These are phyloP conservation scores for Agrilus biguttatus DNA, from an alignment of 2,888 invertebrate species.

Conservation along the genomic window DNA sequence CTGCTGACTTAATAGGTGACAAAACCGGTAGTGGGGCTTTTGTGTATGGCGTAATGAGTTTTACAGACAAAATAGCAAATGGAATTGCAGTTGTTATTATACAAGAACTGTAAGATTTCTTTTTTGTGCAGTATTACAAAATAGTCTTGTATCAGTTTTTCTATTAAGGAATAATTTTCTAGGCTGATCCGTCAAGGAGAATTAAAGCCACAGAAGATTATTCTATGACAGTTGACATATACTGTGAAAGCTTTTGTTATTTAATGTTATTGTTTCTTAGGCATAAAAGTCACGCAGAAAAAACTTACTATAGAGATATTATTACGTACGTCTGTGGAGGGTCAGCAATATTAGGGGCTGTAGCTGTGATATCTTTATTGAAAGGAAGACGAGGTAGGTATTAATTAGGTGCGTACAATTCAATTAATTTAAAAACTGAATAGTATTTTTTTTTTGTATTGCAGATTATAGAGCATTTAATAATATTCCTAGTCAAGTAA, in stretches of 20 bases:
- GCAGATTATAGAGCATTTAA: too few relatives aligned
- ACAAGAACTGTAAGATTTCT: slow-evolving; percentile 51
- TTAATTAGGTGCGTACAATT: slow-evolving; percentile 10
- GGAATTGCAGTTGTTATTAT: slow-evolving; percentile 72
- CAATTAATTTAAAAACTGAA: neutral
- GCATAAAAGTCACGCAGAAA: slow-evolving; percentile 27
- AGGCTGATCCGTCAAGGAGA: too few relatives aligned
- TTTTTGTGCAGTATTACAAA: neutral
- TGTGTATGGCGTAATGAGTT: slow-evolving; percentile 87
- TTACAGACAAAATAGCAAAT: slow-evolving; percentile 79
- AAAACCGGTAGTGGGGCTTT: slow-evolving; percentile 78
- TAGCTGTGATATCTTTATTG: slow-evolving; percentile 25
- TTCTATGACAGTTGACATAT: too few relatives aligned
- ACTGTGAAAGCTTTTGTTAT: neutral
- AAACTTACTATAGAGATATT: slow-evolving; percentile 39
- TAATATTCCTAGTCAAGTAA: too few relatives aligned
- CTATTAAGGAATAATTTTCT: neutral
- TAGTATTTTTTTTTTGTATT: too few relatives aligned
- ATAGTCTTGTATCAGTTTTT: neutral
- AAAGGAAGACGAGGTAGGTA: slow-evolving; percentile 16
- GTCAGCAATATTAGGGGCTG: slow-evolving; percentile 35
- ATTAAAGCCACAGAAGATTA: too few relatives aligned
- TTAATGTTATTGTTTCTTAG: slow-evolving; percentile 16
- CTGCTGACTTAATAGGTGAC: slow-evolving; percentile 74
- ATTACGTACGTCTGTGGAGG: slow-evolving; percentile 41